Percentiles rank a stretch among this genome's conserved stretches.
Evolutionary conservation across 2,113 vertebrate species (phyloP).

Genomic region (Nestor notabilis): DNA sequence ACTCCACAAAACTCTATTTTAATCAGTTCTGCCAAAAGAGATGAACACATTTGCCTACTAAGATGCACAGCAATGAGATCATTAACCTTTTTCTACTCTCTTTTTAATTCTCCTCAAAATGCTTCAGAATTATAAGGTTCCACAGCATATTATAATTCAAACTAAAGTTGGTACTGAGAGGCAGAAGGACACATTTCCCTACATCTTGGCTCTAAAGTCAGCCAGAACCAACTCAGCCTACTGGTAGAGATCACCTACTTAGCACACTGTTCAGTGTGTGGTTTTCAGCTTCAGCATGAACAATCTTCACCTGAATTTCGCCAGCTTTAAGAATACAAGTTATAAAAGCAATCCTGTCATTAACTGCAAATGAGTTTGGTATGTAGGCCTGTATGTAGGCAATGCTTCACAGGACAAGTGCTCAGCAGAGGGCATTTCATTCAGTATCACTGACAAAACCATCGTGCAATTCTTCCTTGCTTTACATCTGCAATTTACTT

Average conservation of each 20-base stretch:
- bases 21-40: not conserved
- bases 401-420: not conserved
- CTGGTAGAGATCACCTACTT: not conserved
- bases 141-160: not conserved
- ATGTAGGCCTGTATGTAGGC: not conserved
- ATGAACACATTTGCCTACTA: not conserved
- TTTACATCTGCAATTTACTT: conserved; percentile 11
- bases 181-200: not conserved
- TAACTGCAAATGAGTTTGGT: not conserved
- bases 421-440: not conserved
- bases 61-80: not conserved
- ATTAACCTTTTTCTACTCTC: not conserved
- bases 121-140: not conserved
- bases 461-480: not conserved
- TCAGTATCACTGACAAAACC: not conserved
- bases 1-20: not conserved
- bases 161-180: not conserved
- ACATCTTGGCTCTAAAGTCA: not conserved
- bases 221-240: not conserved
- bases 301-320: not conserved
- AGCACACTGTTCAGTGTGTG: not conserved
- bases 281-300: not conserved
- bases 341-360: not conserved
- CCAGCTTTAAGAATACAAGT: not conserved
- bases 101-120: not conserved